phyloP scores from a whole-genome alignment of 2,888 invertebrate genomes.

The Epinotia brunnichana region DNA sequence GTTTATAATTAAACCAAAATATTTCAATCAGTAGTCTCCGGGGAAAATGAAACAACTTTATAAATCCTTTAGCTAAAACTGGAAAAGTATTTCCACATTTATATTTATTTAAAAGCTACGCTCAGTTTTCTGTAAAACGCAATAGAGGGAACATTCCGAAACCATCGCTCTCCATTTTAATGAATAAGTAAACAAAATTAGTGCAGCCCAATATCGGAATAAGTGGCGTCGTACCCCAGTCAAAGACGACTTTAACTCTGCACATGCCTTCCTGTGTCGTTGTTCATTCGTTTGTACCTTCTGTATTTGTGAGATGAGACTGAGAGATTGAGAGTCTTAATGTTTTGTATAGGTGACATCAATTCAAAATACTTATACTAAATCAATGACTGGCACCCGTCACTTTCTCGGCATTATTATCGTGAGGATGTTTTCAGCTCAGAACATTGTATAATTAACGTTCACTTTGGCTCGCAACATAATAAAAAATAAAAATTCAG shows the following conservation, averaged over 20 bases:
- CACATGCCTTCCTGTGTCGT: too few species aligned
- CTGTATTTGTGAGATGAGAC: too few species aligned
- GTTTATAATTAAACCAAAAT: not conserved
- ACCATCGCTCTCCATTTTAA: constrained; percentile 78
- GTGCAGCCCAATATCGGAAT: constrained; percentile 78
- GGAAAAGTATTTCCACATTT: constrained; percentile 48
- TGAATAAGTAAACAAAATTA: constrained; percentile 82
- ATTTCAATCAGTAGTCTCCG: constrained; percentile 9
- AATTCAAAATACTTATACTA: too few species aligned
- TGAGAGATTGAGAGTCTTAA: too few species aligned
- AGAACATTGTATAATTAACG: too few species aligned
- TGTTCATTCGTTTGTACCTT: too few species aligned
- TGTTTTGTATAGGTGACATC: too few species aligned
- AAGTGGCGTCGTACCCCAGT: constrained; percentile 57
- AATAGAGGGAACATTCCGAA: constrained; percentile 70
- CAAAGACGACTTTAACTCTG: not conserved
- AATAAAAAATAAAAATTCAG: too few species aligned
- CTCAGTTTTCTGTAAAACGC: constrained; percentile 73
- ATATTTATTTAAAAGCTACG: constrained; percentile 53
- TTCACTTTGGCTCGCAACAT: too few species aligned
- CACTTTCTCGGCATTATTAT: too few species aligned
- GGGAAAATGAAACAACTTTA: constrained; percentile 3
- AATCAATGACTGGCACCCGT: too few species aligned
- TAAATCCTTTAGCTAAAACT: constrained; percentile 36
- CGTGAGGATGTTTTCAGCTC: too few species aligned